A percentile compares a stretch with the other conserved stretches of the same genome.
These are phyloP conservation scores for Felis catus DNA, from an alignment of 2,113 vertebrate species.

Conservation along the genomic window F.catus_Fca126_mat1.0 CM031412.1:149327501-149328000, in stretches of 20 bases:
- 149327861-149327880: too few relatives aligned
- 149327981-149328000: background rate
- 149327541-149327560: background rate
- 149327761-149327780: background rate
- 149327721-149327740: background rate
- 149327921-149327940: background rate
- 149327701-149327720: background rate
- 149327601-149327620: background rate
- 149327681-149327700: background rate
- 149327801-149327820: too few relatives aligned
- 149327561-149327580: background rate
- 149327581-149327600: background rate
- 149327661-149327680: background rate
- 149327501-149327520: background rate
- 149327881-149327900: too few relatives aligned
- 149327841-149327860: too few relatives aligned
- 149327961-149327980: too few relatives aligned
- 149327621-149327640: background rate
- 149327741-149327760: background rate
- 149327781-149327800: background rate
- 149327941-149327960: background rate
- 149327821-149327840: too few relatives aligned
- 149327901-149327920: too few relatives aligned
- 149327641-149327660: background rate
- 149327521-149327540: background rate